A percentile compares a stretch with the other conserved stretches of the same genome.
phyloP scores from a whole-genome alignment of 2,113 vertebrate species.

The Sebastes fasciatus region DNA sequence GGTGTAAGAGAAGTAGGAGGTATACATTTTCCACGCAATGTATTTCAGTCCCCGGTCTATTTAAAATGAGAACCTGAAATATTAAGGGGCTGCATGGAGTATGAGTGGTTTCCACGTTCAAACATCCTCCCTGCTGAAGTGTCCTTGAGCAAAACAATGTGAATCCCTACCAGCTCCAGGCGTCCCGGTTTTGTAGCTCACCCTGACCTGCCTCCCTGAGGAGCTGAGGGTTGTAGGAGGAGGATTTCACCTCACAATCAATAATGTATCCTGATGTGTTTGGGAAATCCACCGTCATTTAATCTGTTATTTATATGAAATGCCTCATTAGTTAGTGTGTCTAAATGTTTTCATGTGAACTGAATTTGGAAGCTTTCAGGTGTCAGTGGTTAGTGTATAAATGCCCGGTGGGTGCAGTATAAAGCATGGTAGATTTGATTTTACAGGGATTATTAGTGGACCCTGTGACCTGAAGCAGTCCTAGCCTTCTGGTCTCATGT shows the following conservation, averaged over 20 bases:
- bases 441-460: slow-evolving; percentile 23
- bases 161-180: background rate
- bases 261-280: background rate
- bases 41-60: background rate
- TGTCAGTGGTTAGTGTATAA: background rate
- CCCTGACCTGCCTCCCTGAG: slow-evolving; percentile 29
- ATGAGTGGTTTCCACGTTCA: background rate
- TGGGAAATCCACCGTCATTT: background rate
- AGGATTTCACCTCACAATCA: background rate
- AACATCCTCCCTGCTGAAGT: background rate
- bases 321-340: background rate
- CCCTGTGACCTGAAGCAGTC: slow-evolving; percentile 34
- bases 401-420: background rate
- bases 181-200: background rate
- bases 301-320: background rate
- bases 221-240: background rate
- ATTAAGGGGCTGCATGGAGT: background rate
- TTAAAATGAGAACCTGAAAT: background rate
- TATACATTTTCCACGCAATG: no score
- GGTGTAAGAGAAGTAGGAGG: background rate
- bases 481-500: slow-evolving; percentile 33
- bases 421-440: slow-evolving; percentile 26
- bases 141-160: slow-evolving; percentile 25
- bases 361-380: background rate
- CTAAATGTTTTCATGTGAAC: background rate